Conservation (phyloP, 2,888 invertebrate species). For the Artemia sinica region DNA sequence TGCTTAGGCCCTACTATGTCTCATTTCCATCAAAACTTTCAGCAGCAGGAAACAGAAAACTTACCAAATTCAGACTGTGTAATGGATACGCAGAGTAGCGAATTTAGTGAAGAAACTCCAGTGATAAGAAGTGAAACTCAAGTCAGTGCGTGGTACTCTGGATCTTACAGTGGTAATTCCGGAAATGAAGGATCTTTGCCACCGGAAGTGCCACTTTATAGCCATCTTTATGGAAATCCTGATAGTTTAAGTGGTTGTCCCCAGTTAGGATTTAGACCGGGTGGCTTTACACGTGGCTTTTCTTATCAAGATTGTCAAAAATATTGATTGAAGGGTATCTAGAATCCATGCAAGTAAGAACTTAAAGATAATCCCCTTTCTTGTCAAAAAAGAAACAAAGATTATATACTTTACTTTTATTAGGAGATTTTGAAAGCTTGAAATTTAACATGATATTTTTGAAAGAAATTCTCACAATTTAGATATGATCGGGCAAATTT, state of each 20-base stretch:
- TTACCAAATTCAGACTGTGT: not conserved
- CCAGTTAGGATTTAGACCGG: conserved; percentile 6
- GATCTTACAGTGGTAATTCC: not conserved
- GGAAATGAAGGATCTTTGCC: not conserved
- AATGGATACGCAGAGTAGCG: not conserved
- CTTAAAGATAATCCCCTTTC: too few species aligned
- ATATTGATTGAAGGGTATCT: not conserved
- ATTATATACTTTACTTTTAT: too few species aligned
- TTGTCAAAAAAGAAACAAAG: too few species aligned
- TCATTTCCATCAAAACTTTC: conserved; percentile 9
- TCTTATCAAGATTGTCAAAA: conserved; percentile 9
- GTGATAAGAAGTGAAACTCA: not conserved
- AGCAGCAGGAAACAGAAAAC: not conserved
- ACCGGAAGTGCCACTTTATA: not conserved
- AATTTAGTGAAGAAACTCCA: not conserved
- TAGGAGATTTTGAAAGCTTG: too few species aligned
- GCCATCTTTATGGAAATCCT: conserved; percentile 1
- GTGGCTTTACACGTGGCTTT: not conserved
- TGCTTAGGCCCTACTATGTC: conserved; percentile 9
- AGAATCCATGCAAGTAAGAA: too few species aligned
- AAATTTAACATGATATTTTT: too few species aligned
- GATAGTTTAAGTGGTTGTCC: not conserved
- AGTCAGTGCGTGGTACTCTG: not conserved
- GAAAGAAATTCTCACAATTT: too few species aligned
- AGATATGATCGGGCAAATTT: too few species aligned